Percentiles rank a stretch among this genome's conserved stretches.
Conservation (phyloP, 2,888 invertebrate genomes). For the Latheticus oryzae region DNA sequence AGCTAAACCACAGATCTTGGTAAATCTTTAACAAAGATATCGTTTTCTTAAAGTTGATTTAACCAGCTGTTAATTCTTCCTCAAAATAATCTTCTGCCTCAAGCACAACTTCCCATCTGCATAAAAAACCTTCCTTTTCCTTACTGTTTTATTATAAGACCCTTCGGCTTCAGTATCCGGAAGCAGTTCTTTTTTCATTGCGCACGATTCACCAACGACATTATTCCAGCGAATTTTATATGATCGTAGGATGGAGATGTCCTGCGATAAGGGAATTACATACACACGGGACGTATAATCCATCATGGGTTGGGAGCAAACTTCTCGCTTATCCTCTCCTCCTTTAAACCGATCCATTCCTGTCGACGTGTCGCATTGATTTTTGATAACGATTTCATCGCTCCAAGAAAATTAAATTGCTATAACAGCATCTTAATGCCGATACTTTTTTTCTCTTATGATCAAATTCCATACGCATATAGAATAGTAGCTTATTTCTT, state of each 20-base stretch:
- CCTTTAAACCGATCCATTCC: constrained; percentile 14
- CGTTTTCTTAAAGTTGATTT: too few species aligned
- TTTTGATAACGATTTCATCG: constrained; percentile 34
- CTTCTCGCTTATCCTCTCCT: constrained; percentile 11
- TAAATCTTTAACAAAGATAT: too few species aligned
- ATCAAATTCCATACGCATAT: too few species aligned
- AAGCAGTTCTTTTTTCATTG: constrained; percentile 11
- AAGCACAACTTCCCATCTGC: too few species aligned
- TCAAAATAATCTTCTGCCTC: too few species aligned
- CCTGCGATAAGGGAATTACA: constrained; percentile 38
- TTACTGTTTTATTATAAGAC: constrained; percentile 29
- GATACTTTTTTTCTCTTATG: too few species aligned
- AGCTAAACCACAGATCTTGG: too few species aligned
- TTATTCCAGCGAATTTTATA: constrained; percentile 32
- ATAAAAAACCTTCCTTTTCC: too few species aligned
- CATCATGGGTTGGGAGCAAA: constrained; percentile 15
- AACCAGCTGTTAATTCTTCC: too few species aligned
- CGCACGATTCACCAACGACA: constrained; percentile 24
- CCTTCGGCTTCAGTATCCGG: constrained; percentile 1
- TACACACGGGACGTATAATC: constrained; percentile 29
- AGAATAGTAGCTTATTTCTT: too few species aligned
- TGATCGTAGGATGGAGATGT: constrained; percentile 34
- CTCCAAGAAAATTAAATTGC: constrained; percentile 34
- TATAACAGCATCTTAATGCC: constrained; percentile 30
- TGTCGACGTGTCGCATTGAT: constrained; percentile 22